Conservation (phyloP, 2,888 invertebrate genomes). For the Parascotia fuliginaria region DNA sequence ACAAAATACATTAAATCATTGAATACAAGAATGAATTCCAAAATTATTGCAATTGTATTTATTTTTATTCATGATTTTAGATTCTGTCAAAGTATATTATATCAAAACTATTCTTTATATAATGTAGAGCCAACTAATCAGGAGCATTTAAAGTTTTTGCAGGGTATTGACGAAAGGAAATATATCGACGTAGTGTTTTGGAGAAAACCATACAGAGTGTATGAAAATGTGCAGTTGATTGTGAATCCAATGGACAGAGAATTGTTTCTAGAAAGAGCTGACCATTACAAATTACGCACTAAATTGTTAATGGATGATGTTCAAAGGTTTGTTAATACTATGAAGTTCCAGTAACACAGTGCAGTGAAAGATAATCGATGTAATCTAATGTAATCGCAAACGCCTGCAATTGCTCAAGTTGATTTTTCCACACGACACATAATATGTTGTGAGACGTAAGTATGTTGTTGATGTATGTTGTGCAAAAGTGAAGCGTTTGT, state of each 20-base stretch:
- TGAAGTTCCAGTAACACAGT: too few relatives aligned
- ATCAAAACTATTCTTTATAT: slow-evolving; percentile 57
- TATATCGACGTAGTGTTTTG: slow-evolving; percentile 66
- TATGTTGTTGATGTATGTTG: too few relatives aligned
- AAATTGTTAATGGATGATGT: slow-evolving; percentile 48
- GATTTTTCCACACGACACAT: too few relatives aligned
- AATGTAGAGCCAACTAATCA: slow-evolving; percentile 46
- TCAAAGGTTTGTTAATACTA: slow-evolving; percentile 52
- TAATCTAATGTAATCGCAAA: too few relatives aligned
- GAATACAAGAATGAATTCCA: slow-evolving; percentile 55
- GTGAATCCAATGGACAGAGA: slow-evolving; percentile 54
- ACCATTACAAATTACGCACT: slow-evolving; percentile 54
- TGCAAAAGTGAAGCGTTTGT: too few relatives aligned
- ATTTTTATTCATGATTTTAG: slow-evolving; percentile 50
- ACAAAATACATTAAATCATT: too few relatives aligned
- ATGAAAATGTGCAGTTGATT: slow-evolving; percentile 59
- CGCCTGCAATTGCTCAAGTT: too few relatives aligned
- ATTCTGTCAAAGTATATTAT: slow-evolving; percentile 49
- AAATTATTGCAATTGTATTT: slow-evolving; percentile 46
- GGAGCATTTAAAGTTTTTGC: slow-evolving; percentile 64
- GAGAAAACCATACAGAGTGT: slow-evolving; percentile 60
- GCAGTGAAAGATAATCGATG: too few relatives aligned
- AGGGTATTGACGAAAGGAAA: slow-evolving; percentile 56
- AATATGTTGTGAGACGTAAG: too few relatives aligned
- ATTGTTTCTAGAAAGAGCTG: slow-evolving; percentile 56